phyloP scores from a whole-genome alignment of 2,113 vertebrate genomes.

The Willisornis vidua region DNA sequence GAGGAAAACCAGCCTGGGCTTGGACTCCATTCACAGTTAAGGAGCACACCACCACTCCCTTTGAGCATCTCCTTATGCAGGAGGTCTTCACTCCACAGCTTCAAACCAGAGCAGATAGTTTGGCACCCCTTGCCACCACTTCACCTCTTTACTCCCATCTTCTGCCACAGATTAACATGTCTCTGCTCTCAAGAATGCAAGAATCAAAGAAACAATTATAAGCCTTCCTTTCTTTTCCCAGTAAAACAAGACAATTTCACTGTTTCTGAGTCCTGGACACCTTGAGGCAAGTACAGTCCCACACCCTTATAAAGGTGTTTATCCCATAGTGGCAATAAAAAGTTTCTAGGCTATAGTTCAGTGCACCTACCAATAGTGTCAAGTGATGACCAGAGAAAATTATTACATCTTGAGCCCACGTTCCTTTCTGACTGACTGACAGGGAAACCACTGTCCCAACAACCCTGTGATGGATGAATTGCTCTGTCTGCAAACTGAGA shows the following conservation, averaged over 20 bases:
- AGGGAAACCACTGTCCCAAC: neutral
- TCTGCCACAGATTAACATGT: rapidly evolving
- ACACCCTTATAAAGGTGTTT: neutral
- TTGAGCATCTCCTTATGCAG: neutral
- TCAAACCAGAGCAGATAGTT: neutral
- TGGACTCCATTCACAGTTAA: neutral
- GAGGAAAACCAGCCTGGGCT: neutral
- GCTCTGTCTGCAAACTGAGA: neutral
- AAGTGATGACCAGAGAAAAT: neutral
- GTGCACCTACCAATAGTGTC: neutral
- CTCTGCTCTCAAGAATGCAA: neutral
- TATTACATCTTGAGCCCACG: neutral
- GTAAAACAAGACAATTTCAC: neutral
- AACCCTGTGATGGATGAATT: neutral
- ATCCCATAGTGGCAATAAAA: rapidly evolving
- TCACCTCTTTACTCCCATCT: neutral
- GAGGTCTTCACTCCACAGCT: neutral
- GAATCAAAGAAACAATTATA: neutral
- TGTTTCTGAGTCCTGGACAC: neutral
- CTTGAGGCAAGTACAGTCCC: neutral
- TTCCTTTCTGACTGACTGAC: neutral
- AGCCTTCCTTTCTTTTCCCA: neutral
- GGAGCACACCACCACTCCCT: neutral
- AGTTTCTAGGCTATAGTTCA: neutral
- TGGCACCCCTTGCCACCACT: neutral